Base-by-base conservation (phyloP, 2,888 invertebrate genomes). In the Brachynemurus nebulosus region DNA sequence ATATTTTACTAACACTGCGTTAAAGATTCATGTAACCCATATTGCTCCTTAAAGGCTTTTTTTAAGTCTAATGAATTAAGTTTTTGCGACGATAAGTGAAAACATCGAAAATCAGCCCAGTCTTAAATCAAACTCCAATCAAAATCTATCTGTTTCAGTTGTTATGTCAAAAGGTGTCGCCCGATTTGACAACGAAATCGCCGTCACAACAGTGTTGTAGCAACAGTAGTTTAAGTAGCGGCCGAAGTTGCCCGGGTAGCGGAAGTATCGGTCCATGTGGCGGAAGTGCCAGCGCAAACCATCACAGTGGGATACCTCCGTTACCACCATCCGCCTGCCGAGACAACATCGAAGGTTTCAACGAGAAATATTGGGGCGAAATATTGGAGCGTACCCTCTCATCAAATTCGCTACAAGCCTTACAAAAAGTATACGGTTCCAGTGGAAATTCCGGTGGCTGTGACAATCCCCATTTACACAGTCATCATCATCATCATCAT, bases 371-470 rank as follows among this genome's bases (percentile, higher is more conserved):
- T 64, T 75, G 75, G 69, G 59, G 64, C 4, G 84, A 84, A 66
- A 84, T 84, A 55, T 65, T 85, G 51, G 84, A 85, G 60, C 69
- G 84, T 6, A 83, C 84, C 1, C 76, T 84, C 7, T 83, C 83
- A 36, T 80, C 82, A 1, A 78, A 73, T 45, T 84, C 83, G 40
- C 67, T 85, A 36, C 83, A 83, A 56, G 80, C 80, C 16, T 12
- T 37, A 19, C 37, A 37, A 19, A 37, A 37, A 20, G 18, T 37
- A 7, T 17, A 37, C 16, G 18, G 18, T 17, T 20, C 18, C n/a
- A n/a, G n/a, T n/a, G n/a, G n/a, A n/a, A n/a, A n/a, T n/a, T n/a
- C 14, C 40, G 25, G 14, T 18, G 14, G 14, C 16, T 23, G 1
- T 21, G 12, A 7, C 39, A 39, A 35, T 9, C 4, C 21, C 20